Evolutionary conservation across 2,113 vertebrate species (phyloP), one percentile per base, ranked within the genome.

Genomic region (Psephotus haematonotus): DNA sequence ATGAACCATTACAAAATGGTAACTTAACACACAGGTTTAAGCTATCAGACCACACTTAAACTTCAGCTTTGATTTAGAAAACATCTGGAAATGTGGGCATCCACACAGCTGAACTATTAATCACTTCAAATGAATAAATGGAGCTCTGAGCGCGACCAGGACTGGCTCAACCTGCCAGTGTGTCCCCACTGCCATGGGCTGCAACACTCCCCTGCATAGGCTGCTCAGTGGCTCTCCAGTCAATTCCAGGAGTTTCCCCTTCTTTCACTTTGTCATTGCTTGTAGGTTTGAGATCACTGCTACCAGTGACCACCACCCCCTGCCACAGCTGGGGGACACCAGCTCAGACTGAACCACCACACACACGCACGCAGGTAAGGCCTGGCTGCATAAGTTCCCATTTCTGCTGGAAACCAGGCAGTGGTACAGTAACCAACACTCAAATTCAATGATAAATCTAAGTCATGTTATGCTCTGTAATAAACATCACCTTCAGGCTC

Each of bases 21-120:
- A 74, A 86, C 31, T 29, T 19, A 87, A 68, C 16, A 53, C 2
- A 4, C 7, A 12, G 23, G 31, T 79, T 76, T 35, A 49, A 77
- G 46, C 52, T 72, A 88, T 8, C 71, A 60, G 71, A 72, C 20
- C 50, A 74, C 60, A 83, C 29, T 91, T 69, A 65, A 15, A 57
- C 46, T 92, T 92, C 59, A 80, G 63, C 59, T 88, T 69, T 88
- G 43, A 67, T 83, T 92, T 75, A 81, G 33, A 71, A 80, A 88
- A 49, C 0, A 0, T 60, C 64, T 59, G 25, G 24, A 27, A 90
- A 31, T 33, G 41, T 10, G 33, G n/a, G 69, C 70, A 75, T 52
- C 68, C 41, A 35, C 52, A 27, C 71, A 74, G 53, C 8, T 85
- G 44, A 93, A 82, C 59, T 80, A 23, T 62, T 57, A 43, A 55